Base-by-base conservation (phyloP, 2,797 vertebrate genomes). In the Phrynocephalus guinanensis region DNA sequence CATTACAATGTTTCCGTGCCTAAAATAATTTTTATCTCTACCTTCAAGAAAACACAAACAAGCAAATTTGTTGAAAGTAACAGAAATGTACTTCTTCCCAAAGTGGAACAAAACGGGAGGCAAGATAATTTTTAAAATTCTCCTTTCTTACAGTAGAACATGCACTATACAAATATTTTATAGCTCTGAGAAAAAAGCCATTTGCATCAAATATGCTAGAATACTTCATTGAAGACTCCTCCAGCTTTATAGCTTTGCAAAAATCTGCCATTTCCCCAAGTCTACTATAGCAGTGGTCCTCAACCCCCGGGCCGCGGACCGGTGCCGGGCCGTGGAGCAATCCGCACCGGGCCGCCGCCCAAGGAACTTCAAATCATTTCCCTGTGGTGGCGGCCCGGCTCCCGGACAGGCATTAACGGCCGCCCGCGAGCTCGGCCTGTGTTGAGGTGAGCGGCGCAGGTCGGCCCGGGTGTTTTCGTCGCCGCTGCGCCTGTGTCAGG, bases 201-300 rank as follows among this genome's bases (percentile, higher is more conserved):
- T 77, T 56, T 79, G 82, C 15, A 82, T 88, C 38, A 90, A 85
- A 33, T 0, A 79, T 5, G 6, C 9, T 5, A 28, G 38, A 30
- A 6, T 26, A 10, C 76, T 24, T 81, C 86, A 79, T 82, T 5
- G 0, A 52, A 60, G 78, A 3, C 22, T 66, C 26, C 81, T 38
- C 18, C 0, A 0, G 48, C 2, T n/a, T 3, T 66, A 10, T 68
- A 50, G 22, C 6, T 3, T 90, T 87, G 75, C 8, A 0, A 7
- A 84, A 44, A 76, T 48, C 28, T 72, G n/a, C 16, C 13, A 0
- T 33, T 89, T 72, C 48, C 48, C 30, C 44, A 2, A 16, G n/a
- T 38, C 78, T 52, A 52, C 9, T 10, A 0, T 0, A 1, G 10
- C 63, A n/a, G n/a, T n/a, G n/a, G n/a, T n/a, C n/a, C n/a, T n/a